phyloP scores from a whole-genome alignment of 1,140 invertebrate species.

The Bathynomus jamesi region DNA sequence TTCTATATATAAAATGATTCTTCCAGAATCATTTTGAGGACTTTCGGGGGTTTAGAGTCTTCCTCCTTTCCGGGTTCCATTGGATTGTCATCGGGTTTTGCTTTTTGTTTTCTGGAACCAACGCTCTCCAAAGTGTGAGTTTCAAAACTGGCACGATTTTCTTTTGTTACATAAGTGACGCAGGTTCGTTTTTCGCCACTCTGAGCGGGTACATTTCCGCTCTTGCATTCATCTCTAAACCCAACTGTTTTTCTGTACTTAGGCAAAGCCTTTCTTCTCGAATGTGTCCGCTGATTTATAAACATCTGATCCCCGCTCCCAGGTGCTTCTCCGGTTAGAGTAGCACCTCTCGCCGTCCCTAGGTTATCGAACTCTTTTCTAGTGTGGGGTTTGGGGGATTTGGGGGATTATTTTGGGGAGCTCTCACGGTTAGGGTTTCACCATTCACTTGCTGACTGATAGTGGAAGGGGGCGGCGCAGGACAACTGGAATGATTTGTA shows the following conservation, averaged over 20 bases:
- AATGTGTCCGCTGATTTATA: background rate
- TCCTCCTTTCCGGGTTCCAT: background rate
- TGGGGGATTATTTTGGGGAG: background rate
- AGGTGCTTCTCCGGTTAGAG: conserved; percentile 24
- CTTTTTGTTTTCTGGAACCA: background rate
- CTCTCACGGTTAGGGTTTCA: background rate
- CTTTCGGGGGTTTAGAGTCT: background rate
- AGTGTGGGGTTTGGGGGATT: conserved; percentile 17
- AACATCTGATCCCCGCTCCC: background rate
- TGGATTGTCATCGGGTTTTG: background rate
- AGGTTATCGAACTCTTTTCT: conserved; percentile 31
- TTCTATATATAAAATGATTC: background rate
- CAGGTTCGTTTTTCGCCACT: background rate
- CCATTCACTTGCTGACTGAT: conserved; percentile 28
- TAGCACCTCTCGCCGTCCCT: conserved; percentile 37
- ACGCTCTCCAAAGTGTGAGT: background rate
- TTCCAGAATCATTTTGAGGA: background rate
- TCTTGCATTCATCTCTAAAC: background rate
- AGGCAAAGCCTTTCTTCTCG: background rate
- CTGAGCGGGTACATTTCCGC: background rate
- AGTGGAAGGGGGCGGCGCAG: conserved; percentile 23
- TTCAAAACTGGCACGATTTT: background rate
- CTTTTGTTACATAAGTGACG: background rate
- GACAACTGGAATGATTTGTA: conserved; percentile 29
- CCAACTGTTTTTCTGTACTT: background rate